Evolutionary conservation across 2,888 invertebrate genomes (phyloP).

Genomic region (Operophtera brumata): DNA sequence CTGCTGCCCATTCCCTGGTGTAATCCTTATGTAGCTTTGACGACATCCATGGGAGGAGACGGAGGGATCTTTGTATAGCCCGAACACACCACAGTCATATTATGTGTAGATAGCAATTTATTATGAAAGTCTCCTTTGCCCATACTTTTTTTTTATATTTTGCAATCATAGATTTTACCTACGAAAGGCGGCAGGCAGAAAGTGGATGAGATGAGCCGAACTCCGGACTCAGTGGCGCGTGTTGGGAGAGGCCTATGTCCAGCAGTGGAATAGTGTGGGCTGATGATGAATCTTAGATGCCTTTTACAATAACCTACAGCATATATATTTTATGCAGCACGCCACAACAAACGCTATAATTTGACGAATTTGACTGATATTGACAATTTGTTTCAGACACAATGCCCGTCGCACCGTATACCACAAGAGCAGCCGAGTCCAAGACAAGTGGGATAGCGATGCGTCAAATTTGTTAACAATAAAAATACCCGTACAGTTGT

Average conservation of each 20-base stretch:
- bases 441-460: conserved; percentile 33
- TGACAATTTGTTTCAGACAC: conserved; percentile 28
- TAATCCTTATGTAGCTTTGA: no score
- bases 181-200: no score
- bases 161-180: no score
- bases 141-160: conserved; percentile 16
- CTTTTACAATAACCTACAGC: conserved; percentile 17
- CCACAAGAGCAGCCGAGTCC: conserved; percentile 19
- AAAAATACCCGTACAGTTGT: conserved; percentile 44
- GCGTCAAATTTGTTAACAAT: conserved; percentile 51
- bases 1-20: no score
- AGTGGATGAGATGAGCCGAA: no score
- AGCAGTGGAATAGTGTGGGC: no score
- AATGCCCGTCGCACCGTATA: conserved; percentile 21
- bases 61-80: no score
- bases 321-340: conserved; percentile 6
- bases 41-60: no score
- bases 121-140: not conserved
- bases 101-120: not conserved
- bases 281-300: not conserved
- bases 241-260: no score
- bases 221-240: no score
- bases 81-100: no score
- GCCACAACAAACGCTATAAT: conserved; percentile 20
- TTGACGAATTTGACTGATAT: conserved; percentile 32